phyloP scores from a whole-genome alignment of 1,140 invertebrate genomes.

The Hormaphis cornu region DNA sequence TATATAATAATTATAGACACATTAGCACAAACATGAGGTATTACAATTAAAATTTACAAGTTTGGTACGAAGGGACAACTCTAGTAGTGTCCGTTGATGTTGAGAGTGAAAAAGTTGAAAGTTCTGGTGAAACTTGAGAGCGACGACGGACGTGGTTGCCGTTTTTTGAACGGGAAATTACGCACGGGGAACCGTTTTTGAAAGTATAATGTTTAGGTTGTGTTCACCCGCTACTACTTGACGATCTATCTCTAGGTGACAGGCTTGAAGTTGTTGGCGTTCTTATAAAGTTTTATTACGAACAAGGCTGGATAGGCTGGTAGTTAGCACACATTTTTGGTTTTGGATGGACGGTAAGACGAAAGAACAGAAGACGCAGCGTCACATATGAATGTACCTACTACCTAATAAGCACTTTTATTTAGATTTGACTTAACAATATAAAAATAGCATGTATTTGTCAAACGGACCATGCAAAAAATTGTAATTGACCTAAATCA shows the following conservation, averaged over 20 bases:
- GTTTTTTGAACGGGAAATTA: background rate
- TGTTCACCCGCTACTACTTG: background rate
- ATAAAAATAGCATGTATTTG: too few species aligned
- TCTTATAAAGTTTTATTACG: background rate
- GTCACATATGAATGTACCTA: too few species aligned
- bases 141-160: background rate
- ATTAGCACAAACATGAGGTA: background rate
- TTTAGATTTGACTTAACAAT: too few species aligned
- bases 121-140: background rate
- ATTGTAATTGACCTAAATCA: too few species aligned
- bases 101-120: too few species aligned
- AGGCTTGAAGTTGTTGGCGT: background rate
- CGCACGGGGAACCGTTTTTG: background rate
- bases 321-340: background rate
- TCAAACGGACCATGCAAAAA: too few species aligned
- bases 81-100: background rate
- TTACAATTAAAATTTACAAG: background rate
- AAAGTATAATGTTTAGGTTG: background rate
- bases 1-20: background rate
- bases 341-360: background rate
- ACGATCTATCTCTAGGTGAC: background rate
- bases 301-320: background rate
- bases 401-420: too few species aligned
- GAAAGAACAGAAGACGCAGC: background rate
- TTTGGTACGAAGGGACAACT: conserved; percentile 8